phyloP scores from a whole-genome alignment of 1,140 invertebrate genomes.

The Hydropsyche tenuis region DNA sequence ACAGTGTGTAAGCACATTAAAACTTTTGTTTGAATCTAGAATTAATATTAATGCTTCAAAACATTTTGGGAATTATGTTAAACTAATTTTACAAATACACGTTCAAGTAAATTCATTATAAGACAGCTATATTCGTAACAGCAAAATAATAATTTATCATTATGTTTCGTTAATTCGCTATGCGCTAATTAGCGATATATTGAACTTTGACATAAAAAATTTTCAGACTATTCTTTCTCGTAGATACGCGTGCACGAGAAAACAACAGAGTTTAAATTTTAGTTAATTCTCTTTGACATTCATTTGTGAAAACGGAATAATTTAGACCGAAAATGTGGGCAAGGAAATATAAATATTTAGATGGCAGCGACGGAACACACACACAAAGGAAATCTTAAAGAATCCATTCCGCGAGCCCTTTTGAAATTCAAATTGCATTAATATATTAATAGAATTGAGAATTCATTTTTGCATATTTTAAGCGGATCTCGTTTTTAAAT shows the following conservation, averaged over 20 bases:
- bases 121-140: too few relatives aligned
- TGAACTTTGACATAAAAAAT: too few relatives aligned
- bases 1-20: too few relatives aligned
- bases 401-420: conserved; percentile 42
- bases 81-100: too few relatives aligned
- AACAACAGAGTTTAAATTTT: conserved; percentile 26
- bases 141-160: too few relatives aligned
- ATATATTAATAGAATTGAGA: conserved; percentile 40
- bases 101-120: too few relatives aligned
- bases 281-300: conserved; percentile 38
- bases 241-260: not conserved
- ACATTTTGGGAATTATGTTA: too few relatives aligned
- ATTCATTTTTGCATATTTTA: conserved; percentile 39
- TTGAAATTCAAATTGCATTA: conserved; percentile 42
- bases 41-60: too few relatives aligned
- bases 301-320: conserved; percentile 43
- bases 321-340: conserved; percentile 45
- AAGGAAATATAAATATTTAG: conserved; percentile 49
- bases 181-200: too few relatives aligned
- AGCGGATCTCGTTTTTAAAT: conserved; percentile 28
- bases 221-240: too few relatives aligned
- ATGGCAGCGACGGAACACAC: conserved; percentile 31
- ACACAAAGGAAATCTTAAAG: conserved; percentile 41
- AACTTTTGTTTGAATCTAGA: too few relatives aligned
- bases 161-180: too few relatives aligned